phyloP scores from a whole-genome alignment of 2,113 vertebrate genomes.

The Vulpes vulpes region DNA sequence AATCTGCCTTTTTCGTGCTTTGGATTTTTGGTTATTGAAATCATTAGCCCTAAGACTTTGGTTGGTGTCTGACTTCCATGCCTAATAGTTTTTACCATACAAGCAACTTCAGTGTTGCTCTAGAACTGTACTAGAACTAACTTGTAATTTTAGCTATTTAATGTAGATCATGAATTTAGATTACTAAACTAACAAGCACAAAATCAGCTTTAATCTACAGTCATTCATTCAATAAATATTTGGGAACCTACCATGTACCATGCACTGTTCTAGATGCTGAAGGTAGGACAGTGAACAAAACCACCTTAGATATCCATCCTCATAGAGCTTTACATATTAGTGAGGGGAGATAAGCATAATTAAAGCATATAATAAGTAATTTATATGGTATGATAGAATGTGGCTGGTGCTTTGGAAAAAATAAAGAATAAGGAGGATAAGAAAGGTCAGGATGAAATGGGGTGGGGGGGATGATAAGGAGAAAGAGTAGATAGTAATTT shows the following conservation, averaged over 20 bases:
- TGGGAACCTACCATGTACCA: not conserved
- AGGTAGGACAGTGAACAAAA: not conserved
- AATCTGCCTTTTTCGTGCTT: not conserved
- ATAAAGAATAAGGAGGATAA: not conserved
- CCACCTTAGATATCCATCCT: not conserved
- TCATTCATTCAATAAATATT: not conserved
- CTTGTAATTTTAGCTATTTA: conserved; percentile 29
- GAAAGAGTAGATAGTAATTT: not conserved
- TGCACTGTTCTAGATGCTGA: not conserved
- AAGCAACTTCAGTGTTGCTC: not conserved
- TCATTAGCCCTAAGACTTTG: not conserved
- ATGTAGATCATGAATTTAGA: not conserved
- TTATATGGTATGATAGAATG: not conserved
- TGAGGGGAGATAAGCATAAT: not conserved
- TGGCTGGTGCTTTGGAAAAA: not conserved
- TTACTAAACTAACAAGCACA: not conserved
- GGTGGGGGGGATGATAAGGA: not conserved
- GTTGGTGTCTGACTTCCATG: not conserved
- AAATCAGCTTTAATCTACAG: not conserved
- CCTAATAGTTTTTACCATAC: not conserved
- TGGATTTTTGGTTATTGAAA: not conserved
- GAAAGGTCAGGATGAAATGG: not conserved
- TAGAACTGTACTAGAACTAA: not conserved
- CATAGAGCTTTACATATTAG: not conserved
- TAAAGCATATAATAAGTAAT: not conserved